These are phyloP conservation scores for Drosophila greeni DNA, from an alignment of 2,888 invertebrate genomes.

Conservation along the genomic window DNA sequence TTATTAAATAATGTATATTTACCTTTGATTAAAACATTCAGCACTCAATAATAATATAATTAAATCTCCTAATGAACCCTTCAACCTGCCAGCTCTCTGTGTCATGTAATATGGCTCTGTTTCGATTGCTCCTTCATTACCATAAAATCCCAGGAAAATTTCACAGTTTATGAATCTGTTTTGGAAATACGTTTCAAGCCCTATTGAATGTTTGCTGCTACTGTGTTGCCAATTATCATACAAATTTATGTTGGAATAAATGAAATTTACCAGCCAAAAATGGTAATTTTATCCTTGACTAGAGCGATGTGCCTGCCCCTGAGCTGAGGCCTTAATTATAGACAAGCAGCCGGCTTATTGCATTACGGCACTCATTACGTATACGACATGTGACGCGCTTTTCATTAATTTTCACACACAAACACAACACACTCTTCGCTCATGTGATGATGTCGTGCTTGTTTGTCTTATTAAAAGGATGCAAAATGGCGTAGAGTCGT, in stretches of 20 bases:
- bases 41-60: neutral
- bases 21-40: neutral
- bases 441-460: constrained; percentile 8
- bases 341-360: constrained; percentile 36
- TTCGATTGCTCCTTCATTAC: neutral
- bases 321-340: constrained; percentile 11
- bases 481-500: constrained; percentile 33
- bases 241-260: constrained; percentile 16
- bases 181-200: neutral
- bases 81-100: neutral
- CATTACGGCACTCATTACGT: constrained; percentile 48
- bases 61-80: neutral
- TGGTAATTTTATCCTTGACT: constrained; percentile 28
- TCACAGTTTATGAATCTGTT: constrained; percentile 4
- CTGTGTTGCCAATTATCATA: constrained; percentile 2
- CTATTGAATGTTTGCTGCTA: constrained; percentile 1
- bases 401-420: constrained; percentile 55
- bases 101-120: neutral
- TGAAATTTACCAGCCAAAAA: constrained; percentile 8
- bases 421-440: neutral
- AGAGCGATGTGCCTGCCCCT: constrained; percentile 4
- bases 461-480: constrained; percentile 57
- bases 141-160: constrained; percentile 11
- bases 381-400: constrained; percentile 38
- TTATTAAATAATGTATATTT: neutral